A percentile compares a stretch with the other conserved stretches of the same genome.
These are phyloP conservation scores for Gnathonemus longibarbis DNA, from an alignment of 2,113 vertebrate genomes.

Conservation along the genomic window DNA sequence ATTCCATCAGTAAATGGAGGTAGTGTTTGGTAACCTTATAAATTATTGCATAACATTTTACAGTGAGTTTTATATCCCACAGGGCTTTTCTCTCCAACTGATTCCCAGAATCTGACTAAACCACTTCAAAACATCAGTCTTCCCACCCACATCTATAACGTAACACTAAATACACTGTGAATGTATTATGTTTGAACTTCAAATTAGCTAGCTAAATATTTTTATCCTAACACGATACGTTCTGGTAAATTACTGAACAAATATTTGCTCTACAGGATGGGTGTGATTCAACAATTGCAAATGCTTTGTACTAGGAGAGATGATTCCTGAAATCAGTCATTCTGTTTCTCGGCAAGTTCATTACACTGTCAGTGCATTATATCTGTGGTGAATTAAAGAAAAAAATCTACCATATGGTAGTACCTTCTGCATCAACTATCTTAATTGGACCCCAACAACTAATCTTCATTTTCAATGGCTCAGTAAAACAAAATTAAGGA, in stretches of 20 bases:
- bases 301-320: background rate
- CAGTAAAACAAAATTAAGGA: conserved; percentile 14
- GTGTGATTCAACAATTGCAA: background rate
- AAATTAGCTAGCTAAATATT: background rate
- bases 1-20: background rate
- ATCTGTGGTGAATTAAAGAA: conserved; percentile 49
- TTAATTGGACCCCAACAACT: conserved; percentile 56
- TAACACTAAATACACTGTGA: background rate
- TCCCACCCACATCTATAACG: background rate
- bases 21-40: conserved; percentile 27
- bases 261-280: background rate
- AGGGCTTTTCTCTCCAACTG: background rate
- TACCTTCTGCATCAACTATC: conserved; percentile 60
- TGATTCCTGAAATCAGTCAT: background rate
- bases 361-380: conserved; percentile 44
- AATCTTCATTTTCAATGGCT: conserved; percentile 28
- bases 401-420: conserved; percentile 58
- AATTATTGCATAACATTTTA: conserved; percentile 27
- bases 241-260: background rate
- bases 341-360: background rate
- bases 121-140: conserved; percentile 12
- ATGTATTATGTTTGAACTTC: background rate
- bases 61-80: conserved; percentile 14
- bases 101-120: conserved; percentile 16
- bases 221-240: background rate